A percentile compares a stretch with the other conserved stretches of the same genome.
phyloP scores from a whole-genome alignment of 2,113 vertebrate genomes.

The Notarius quadriscutis region DNA sequence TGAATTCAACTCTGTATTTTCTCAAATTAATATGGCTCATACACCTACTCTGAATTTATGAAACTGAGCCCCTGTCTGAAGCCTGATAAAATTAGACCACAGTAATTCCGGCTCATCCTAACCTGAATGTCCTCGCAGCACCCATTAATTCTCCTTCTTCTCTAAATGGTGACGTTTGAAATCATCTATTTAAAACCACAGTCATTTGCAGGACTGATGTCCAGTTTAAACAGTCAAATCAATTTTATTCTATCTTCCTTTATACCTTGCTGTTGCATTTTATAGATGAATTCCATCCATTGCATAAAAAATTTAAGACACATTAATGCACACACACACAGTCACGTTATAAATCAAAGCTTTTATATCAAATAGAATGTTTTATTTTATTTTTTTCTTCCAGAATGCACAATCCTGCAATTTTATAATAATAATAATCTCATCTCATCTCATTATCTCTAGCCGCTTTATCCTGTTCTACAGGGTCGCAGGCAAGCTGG shows the following conservation, averaged over 20 bases:
- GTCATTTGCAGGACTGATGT: conserved; percentile 72
- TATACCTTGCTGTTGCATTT: not conserved
- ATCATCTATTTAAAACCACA: conserved; percentile 71
- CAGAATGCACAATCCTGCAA: not conserved
- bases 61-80: conserved; percentile 13
- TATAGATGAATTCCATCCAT: not conserved
- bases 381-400: not conserved
- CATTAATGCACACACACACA: not conserved
- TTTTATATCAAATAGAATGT: not conserved
- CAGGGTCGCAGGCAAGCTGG: too few species aligned
- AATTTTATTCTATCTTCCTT: conserved; percentile 41
- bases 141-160: conserved; percentile 16
- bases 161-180: conserved; percentile 19
- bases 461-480: too few species aligned
- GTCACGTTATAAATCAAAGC: not conserved
- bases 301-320: not conserved
- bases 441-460: too few species aligned
- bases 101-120: conserved; percentile 25
- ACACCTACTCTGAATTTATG: not conserved
- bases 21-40: not conserved
- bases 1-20: not conserved
- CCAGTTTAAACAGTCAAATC: conserved; percentile 35
- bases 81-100: conserved; percentile 37
- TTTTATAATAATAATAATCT: too few species aligned
- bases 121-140: conserved; percentile 1